Base-by-base conservation (phyloP, 1,140 invertebrate species). In the Trichomalopsis sarcophagae region DNA sequence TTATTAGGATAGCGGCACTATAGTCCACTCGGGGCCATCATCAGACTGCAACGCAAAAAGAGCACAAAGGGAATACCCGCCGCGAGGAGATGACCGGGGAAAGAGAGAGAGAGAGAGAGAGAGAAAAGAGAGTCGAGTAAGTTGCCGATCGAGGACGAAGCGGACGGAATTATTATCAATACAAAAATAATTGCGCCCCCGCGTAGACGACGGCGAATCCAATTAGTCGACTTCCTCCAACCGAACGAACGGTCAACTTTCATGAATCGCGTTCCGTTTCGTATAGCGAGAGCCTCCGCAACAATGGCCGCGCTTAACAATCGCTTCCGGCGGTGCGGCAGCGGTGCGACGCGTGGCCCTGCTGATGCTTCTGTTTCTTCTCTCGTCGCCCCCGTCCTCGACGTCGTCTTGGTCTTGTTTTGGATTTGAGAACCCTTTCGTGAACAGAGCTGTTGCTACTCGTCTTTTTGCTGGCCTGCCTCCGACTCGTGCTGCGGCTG, bases 221-320 rank as follows among this genome's bases (percentile, higher is more conserved):
- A 88, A 89, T 91, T 91, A 90, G 79, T 86, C 47, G 68, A 88
- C 89, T 88, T 90, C 90, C 90, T 90, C 87, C n/a, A 21, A 23
- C 30, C 73, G 81, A 86, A 74, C 88, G 87, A 89, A 89, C 85
- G 89, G 87, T 87, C 84, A 87, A 88, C 85, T 89, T 84, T 80
- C 86, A 88, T 87, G 89, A 91, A 91, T 91, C 89, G 88, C 86
- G 86, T 88, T 88, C 87, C 86, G 82, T 89, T 90, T 88, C 33
- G 4, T 14, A 44, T 44, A 85, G 79, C 62, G 82, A 85, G 33
- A 36, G 33, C 5, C 88, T 84, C 71, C 86, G 85, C 77, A 82
- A 87, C 88, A 88, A 86, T 81, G 79, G 76, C 55, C 73, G n/a
- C 40, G 80, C 89, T 91, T 91, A 91, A 91, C 88, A 89, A 89